Conservation (phyloP, 2,797 vertebrate species). For the Sciurus vulgaris region DNA sequence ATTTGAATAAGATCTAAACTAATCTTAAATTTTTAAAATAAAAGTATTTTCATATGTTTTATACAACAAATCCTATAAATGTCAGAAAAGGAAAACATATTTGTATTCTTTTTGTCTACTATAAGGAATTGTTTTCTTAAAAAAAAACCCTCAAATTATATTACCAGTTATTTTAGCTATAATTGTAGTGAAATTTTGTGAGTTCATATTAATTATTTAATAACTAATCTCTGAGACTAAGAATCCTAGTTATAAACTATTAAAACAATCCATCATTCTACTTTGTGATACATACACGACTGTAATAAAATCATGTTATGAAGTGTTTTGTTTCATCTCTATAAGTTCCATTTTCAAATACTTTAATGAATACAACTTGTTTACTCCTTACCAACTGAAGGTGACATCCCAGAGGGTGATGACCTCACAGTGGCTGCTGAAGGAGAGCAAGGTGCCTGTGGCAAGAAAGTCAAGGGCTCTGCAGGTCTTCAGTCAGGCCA, state of each 20-base stretch:
- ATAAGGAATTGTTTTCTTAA: neutral
- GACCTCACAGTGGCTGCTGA: neutral
- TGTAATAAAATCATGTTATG: neutral
- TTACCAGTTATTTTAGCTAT: neutral
- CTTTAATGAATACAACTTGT: neutral
- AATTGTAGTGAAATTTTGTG: neutral
- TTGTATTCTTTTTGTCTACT: neutral
- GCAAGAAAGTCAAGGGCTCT: neutral
- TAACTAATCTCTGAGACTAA: neutral
- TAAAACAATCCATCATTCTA: neutral
- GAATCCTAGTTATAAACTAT: neutral
- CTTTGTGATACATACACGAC: neutral
- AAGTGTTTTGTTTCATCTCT: neutral
- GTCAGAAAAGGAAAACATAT: slow-evolving; percentile 1
- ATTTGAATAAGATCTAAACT: neutral
- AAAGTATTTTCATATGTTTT: slow-evolving; percentile 33
- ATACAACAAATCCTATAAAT: neutral
- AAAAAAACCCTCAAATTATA: neutral
- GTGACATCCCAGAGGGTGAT: neutral
- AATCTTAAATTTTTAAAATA: neutral
- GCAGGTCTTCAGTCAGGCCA: neutral
- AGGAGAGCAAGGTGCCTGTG: neutral
- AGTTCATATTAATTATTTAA: slow-evolving; percentile 2
- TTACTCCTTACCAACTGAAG: neutral
- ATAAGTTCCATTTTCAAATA: neutral